Evolutionary conservation across 30 jellyfish, hydroid and myxozoan genomes (phyloP), one percentile per base, ranked within the genome.

Genomic region (Cassiopea andromeda): DNA sequence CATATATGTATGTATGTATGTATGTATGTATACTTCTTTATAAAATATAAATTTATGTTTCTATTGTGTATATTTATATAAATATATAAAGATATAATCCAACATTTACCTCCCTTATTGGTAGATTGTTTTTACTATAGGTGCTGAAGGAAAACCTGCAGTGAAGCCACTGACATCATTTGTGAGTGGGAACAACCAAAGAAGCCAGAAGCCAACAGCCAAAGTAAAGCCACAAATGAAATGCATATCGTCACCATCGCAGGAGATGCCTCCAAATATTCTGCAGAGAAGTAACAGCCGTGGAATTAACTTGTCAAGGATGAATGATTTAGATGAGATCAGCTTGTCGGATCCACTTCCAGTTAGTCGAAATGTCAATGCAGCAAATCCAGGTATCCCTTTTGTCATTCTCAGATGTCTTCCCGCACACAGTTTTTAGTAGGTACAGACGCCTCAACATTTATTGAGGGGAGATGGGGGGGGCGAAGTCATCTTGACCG

Each of bases 311-410:
- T 44, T 94, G 46, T 93, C 98, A 9, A 61, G 97, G 18, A 97
- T 95, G 95, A 95, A 97, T 75, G 99, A 95, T 54, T 92, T 95
- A 9, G 99, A 95, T 84, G 99, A 95, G 79, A 91, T 95, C 93
- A 81, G 93, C 47, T 49, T 91, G 81, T 76, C 87, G 14, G 97
- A 91, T 16, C 97, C 97, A 16, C 46, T 83, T 81, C 93, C 91
- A 8, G 76, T 80, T 60, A 69, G 1, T 45, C 88, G 82, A 8
- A 83, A 83, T 48, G 57, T 64, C 44, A 64, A 64, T 43, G 18
- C 81, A 15, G 64, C 64, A 15, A 75, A 44, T 43, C 44, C 76
- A 68, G 91, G 83, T 48, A 67, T 13, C 38, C 27, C 0, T 49
- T 54, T 70, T 54, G 7, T 3, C 7, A 3, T 3, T 54, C 10